Percentiles rank a stretch among this genome's conserved stretches.
These are phyloP conservation scores for Calephelis nemesis DNA, from an alignment of 1,140 invertebrate species.

Conservation along the genomic window DNA sequence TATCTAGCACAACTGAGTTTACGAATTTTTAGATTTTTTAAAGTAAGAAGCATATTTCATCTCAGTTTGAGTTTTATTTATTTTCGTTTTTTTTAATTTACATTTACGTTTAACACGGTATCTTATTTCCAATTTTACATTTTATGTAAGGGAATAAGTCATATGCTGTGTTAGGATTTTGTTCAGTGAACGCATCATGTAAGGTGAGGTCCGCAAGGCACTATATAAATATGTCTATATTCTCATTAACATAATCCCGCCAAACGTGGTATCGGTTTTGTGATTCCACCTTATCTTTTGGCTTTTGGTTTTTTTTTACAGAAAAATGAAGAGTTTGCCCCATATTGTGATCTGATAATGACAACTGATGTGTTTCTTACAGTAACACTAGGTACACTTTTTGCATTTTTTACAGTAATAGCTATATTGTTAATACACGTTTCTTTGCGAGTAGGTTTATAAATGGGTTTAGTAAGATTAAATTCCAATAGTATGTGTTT, in stretches of 20 bases:
- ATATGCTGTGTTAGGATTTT: neutral
- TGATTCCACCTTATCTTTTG: neutral
- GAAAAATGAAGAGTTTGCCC: neutral
- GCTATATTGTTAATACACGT: constrained; percentile 4
- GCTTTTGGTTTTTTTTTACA: too few relatives aligned
- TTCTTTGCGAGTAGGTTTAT: neutral
- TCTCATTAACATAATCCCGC: neutral
- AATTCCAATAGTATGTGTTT: neutral
- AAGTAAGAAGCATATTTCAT: too few relatives aligned
- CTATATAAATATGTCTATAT: neutral
- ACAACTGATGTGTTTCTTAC: neutral
- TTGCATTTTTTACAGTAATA: neutral
- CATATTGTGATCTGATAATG: neutral
- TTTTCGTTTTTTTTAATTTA: too few relatives aligned
- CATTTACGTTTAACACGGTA: neutral
- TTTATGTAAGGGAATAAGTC: neutral
- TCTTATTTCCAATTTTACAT: neutral
- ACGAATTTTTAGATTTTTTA: neutral
- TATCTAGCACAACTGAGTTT: neutral
- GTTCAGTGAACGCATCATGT: neutral
- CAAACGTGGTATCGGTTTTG: neutral
- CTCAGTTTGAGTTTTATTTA: too few relatives aligned
- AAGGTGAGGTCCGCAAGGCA: neutral
- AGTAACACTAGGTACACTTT: too few relatives aligned
- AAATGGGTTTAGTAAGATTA: neutral